A percentile compares a stretch with the other conserved stretches of the same genome.
These are phyloP conservation scores for Alcis repandata DNA, from an alignment of 2,888 invertebrate genomes.

Conservation along the genomic window DNA sequence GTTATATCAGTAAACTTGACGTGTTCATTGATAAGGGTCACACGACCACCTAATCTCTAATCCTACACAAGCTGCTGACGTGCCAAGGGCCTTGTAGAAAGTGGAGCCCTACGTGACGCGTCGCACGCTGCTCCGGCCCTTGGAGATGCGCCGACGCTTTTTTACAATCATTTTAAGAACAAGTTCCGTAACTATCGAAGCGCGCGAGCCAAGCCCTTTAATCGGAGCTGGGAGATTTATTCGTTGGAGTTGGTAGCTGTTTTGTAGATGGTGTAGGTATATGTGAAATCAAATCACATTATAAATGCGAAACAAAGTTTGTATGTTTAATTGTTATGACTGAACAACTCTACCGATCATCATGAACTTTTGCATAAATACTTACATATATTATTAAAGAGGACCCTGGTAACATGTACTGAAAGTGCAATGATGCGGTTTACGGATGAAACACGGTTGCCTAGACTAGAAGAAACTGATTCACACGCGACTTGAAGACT, in stretches of 20 bases:
- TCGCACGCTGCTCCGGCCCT: conserved; percentile 28
- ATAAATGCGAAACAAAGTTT: no score
- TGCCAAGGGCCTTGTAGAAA: conserved; percentile 34
- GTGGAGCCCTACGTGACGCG: conserved; percentile 40
- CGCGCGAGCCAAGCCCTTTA: not conserved
- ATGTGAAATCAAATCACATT: no score
- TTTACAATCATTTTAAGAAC: conserved; percentile 20
- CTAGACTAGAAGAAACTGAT: no score
- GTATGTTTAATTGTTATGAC: no score
- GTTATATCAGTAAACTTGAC: not conserved
- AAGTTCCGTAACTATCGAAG: conserved; percentile 7
- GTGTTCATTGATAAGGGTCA: conserved; percentile 7
- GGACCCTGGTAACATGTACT: no score
- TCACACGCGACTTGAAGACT: no score
- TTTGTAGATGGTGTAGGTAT: no score
- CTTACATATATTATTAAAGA: no score
- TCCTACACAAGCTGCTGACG: conserved; percentile 32
- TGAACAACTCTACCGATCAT: no score
- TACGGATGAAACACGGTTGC: no score
- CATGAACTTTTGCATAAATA: no score
- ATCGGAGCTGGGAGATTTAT: not conserved
- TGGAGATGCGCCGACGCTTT: conserved; percentile 17
- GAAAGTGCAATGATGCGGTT: no score
- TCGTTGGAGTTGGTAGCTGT: not conserved
- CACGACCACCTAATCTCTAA: not conserved